Percentiles rank a stretch among this genome's conserved stretches.
These are phyloP conservation scores for Plutella xylostella DNA, from an alignment of 2,888 invertebrate species.

Conservation along the genomic window DNA sequence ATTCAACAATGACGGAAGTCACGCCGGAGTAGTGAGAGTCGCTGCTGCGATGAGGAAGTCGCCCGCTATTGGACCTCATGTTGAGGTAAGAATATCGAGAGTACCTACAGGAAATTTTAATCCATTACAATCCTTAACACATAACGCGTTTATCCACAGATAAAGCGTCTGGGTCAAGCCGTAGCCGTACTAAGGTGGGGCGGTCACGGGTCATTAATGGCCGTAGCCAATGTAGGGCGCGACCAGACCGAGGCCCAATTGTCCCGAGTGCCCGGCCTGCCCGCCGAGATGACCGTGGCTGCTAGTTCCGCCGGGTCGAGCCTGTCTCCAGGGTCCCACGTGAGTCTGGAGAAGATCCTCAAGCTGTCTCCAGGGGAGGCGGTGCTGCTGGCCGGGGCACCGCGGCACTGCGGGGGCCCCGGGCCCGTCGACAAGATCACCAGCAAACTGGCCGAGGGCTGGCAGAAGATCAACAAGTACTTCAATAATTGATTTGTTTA, in stretches of 20 bases:
- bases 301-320: slow-evolving; percentile 43
- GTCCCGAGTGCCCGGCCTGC: slow-evolving; percentile 45
- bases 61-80: slow-evolving; percentile 51
- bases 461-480: slow-evolving; percentile 62
- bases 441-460: slow-evolving; percentile 53
- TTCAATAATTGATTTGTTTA: slow-evolving; percentile 30
- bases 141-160: slow-evolving; percentile 34
- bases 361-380: slow-evolving; percentile 45
- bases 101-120: background rate
- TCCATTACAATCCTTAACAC: background rate
- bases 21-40: slow-evolving; percentile 43
- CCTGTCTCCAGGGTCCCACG: slow-evolving; percentile 35
- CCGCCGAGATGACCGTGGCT: slow-evolving; percentile 47
- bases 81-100: slow-evolving; percentile 34
- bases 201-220: slow-evolving; percentile 41
- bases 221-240: slow-evolving; percentile 57
- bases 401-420: slow-evolving; percentile 54
- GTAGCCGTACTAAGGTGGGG: slow-evolving; percentile 52
- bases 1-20: slow-evolving; percentile 59
- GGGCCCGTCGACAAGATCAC: slow-evolving; percentile 61
- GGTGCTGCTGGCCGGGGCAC: slow-evolving; percentile 43
- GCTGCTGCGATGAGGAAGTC: slow-evolving; percentile 53
- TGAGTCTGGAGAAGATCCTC: slow-evolving; percentile 35
- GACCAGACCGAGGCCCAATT: slow-evolving; percentile 53
- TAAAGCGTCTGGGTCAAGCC: slow-evolving; percentile 67